Evolutionary conservation across 2,113 vertebrate genomes (phyloP).

Genomic region (Fukomys damarensis): DNA sequence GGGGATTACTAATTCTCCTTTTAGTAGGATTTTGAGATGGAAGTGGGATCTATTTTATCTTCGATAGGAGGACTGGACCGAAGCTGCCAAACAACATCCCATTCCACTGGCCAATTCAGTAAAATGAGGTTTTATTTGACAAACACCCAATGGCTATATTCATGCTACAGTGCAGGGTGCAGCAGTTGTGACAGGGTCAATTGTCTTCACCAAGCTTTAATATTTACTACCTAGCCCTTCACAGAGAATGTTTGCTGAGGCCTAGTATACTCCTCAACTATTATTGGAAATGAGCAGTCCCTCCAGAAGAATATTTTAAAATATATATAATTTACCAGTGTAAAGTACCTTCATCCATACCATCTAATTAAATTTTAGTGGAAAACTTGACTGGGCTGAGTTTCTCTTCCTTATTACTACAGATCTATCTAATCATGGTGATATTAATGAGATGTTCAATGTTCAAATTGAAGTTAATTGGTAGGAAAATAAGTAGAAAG

Average conservation of each 20-base stretch:
- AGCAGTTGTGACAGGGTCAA: not conserved
- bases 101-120: not conserved
- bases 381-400: constrained; percentile 1
- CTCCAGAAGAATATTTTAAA: not conserved
- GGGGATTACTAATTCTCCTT: not conserved
- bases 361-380: constrained; percentile 61
- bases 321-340: not conserved
- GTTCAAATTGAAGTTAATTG: constrained; percentile 70
- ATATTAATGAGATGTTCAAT: constrained; percentile 71
- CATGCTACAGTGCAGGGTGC: not conserved
- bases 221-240: not conserved
- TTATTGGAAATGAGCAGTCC: not conserved
- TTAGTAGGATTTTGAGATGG: not conserved
- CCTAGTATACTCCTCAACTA: not conserved
- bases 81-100: not conserved
- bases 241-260: not conserved
- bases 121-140: not conserved
- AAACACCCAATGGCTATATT: not conserved
- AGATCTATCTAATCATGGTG: constrained; percentile 61
- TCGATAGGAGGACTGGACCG: not conserved
- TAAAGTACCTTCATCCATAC: not conserved
- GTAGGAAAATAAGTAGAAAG: constrained; percentile 70
- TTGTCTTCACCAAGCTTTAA: not conserved
- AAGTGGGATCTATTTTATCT: not conserved
- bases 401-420: constrained; percentile 59